Evolutionary conservation across 2,113 vertebrate genomes (phyloP).

Genomic region (Zosterops pallidus): DNA sequence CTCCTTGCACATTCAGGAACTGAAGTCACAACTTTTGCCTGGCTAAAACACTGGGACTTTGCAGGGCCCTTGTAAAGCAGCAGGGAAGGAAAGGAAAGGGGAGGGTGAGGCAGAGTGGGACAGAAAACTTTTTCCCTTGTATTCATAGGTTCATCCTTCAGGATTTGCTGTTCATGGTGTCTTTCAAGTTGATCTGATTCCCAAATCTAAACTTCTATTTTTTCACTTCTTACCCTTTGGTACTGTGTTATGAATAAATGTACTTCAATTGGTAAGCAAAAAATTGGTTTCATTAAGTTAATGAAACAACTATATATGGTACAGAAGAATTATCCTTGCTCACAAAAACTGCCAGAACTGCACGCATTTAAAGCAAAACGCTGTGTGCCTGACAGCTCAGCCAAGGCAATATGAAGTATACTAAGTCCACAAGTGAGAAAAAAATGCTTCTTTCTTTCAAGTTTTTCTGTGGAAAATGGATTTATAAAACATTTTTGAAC

Average conservation of each 20-base stretch:
- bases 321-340: not conserved
- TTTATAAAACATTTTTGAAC: not conserved
- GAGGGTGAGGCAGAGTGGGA: not conserved
- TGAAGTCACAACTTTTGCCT: not conserved
- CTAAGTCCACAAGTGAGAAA: not conserved
- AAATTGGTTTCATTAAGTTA: not conserved
- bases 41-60: not conserved
- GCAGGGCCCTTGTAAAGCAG: accelerated
- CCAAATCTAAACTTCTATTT: not conserved
- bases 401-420: not conserved
- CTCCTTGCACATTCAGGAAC: not conserved
- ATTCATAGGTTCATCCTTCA: not conserved
- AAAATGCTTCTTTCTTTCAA: not conserved
- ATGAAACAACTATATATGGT: not conserved
- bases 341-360: not conserved
- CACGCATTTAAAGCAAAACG: not conserved
- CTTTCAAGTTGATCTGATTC: not conserved
- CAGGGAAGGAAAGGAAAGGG: not conserved
- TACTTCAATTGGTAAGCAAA: not conserved
- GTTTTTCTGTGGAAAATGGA: not conserved
- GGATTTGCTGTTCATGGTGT: not conserved
- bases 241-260: not conserved
- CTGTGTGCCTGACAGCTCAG: not conserved
- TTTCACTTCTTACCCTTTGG: not conserved
- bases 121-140: not conserved